Evolutionary conservation across 2,888 invertebrate species (phyloP).

Genomic region (Cylindroiulus punctatus): DNA sequence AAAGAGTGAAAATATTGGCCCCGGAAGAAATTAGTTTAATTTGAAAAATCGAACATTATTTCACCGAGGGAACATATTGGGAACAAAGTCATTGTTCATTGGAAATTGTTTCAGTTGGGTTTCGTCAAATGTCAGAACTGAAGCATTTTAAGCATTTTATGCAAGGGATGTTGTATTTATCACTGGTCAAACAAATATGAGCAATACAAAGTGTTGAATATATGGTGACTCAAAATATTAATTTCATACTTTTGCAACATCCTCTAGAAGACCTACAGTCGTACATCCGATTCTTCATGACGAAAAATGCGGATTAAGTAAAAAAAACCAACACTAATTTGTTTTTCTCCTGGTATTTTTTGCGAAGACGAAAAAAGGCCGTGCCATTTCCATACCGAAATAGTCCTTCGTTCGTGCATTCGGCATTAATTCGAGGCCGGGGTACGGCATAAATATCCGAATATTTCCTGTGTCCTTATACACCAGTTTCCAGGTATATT

Average conservation of each 20-base stretch:
- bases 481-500: not conserved
- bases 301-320: too few species aligned
- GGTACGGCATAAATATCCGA: not conserved
- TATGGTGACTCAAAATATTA: too few species aligned
- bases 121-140: too few species aligned
- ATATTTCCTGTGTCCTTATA: not conserved
- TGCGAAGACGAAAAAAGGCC: not conserved
- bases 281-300: too few species aligned
- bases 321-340: not conserved
- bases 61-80: not conserved
- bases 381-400: not conserved
- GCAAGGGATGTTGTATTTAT: too few species aligned
- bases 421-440: constrained; percentile 21
- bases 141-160: too few species aligned
- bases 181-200: too few species aligned
- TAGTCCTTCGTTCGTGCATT: constrained; percentile 1
- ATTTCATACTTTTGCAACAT: too few species aligned
- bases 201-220: too few species aligned
- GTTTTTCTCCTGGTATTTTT: not conserved
- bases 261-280: too few species aligned
- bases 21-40: constrained; percentile 5
- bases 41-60: not conserved
- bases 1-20: not conserved
- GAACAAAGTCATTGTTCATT: not conserved
- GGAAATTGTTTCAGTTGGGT: too few species aligned